These are phyloP conservation scores for Dendronephthya gigantea DNA, from an alignment of 64 coral and sea anemone genomes.

Conservation along the genomic window DNA sequence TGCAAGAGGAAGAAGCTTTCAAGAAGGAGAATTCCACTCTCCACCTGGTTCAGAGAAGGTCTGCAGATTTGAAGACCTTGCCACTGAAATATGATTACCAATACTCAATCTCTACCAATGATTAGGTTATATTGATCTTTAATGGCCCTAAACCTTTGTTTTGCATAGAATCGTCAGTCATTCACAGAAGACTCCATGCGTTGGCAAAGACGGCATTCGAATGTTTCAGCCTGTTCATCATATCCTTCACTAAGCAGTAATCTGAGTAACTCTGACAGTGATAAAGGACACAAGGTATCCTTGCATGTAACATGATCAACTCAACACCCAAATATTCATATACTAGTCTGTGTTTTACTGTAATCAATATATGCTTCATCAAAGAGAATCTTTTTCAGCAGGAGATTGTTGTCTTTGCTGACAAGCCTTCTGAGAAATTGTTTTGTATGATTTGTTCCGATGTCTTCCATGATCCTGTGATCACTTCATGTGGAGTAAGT, in stretches of 20 bases:
- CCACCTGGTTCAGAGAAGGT: conserved; percentile 2
- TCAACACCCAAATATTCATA: too few species aligned
- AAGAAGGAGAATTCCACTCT: conserved; percentile 13
- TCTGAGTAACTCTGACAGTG: not conserved
- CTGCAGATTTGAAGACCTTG: not conserved
- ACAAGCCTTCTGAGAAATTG: conserved; percentile 72
- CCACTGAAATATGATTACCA: too few species aligned
- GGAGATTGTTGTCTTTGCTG: conserved; percentile 88
- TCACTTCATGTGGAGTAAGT: conserved; percentile 89
- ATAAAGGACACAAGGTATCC: not conserved
- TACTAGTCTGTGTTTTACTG: too few species aligned
- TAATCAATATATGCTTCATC: too few species aligned
- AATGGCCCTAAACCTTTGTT: too few species aligned
- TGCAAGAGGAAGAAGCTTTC: not conserved
- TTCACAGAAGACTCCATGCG: not conserved
- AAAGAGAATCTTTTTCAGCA: not conserved
- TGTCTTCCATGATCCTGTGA: conserved; percentile 89
- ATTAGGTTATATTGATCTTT: too few species aligned
- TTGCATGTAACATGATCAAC: too few species aligned
- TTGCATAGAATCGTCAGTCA: not conserved
- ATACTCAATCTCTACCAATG: too few species aligned
- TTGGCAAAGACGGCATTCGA: not conserved
- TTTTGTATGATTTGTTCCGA: conserved; percentile 67
- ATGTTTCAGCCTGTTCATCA: not conserved
- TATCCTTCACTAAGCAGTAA: not conserved